Percentiles rank a stretch among this genome's conserved stretches.
phyloP scores from a whole-genome alignment of 2,113 vertebrate genomes.

The Stigmatopora nigra region DNA sequence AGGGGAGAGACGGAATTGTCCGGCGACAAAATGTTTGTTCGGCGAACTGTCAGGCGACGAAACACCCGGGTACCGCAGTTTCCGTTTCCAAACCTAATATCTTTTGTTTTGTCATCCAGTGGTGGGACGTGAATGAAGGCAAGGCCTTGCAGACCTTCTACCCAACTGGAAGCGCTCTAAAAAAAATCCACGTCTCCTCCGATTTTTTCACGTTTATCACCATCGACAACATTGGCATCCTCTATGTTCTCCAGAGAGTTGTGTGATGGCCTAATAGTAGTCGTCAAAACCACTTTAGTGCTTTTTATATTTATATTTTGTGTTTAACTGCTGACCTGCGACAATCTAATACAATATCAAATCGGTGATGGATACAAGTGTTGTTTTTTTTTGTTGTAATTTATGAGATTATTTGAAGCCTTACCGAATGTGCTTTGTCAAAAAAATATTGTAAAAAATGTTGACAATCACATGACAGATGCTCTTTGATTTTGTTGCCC shows the following conservation, averaged over 20 bases:
- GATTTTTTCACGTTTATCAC: conserved; percentile 87
- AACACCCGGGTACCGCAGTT: too few species aligned
- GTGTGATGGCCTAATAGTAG: conserved; percentile 18
- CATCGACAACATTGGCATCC: conserved; percentile 91
- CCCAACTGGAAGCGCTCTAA: conserved; percentile 82
- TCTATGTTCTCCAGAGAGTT: conserved; percentile 81
- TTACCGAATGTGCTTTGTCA: conserved; percentile 3
- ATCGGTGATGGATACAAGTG: conserved; percentile 15
- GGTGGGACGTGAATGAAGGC: conserved; percentile 87
- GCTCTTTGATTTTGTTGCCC: neutral
- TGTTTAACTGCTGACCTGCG: neutral
- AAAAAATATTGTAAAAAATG: neutral
- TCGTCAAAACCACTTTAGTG: neutral
- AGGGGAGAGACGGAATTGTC: too few species aligned
- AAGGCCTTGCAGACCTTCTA: conserved; percentile 89
- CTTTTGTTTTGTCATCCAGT: conserved; percentile 64
- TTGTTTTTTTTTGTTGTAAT: neutral
- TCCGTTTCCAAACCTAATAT: neutral
- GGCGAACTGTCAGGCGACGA: too few species aligned
- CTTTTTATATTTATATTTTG: neutral
- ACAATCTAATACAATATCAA: conserved; percentile 1
- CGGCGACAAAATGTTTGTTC: too few species aligned
- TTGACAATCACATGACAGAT: too few species aligned
- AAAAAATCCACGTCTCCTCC: conserved; percentile 81
- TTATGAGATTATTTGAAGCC: conserved; percentile 7